Base-by-base conservation (phyloP, 2,797 vertebrate genomes). In the Microctenopoma stevenorrisi region DNA sequence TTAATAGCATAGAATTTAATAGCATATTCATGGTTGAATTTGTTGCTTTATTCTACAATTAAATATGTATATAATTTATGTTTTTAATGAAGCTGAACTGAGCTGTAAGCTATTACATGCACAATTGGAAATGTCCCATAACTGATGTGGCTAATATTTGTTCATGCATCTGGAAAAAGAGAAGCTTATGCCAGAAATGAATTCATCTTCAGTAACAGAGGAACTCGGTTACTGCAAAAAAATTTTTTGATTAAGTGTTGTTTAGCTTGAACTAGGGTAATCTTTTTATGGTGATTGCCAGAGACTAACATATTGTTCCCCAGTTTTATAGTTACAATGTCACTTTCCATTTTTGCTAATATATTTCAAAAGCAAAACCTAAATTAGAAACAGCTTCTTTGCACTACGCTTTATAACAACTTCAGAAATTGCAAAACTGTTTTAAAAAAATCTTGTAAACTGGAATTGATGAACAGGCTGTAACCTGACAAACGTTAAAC, bases 401-500 rank as follows among this genome's bases (percentile, higher is more conserved):
- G 49, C 44, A 22, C 30, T 28, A 3, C 37, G 42, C 28, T 22
- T 18, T 53, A 15, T 64, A 60, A 16, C 7, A 60, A n/a, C 7
- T 38, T 38, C 13, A 51, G 33, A 61, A 54, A 66, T 58, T n/a
- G 9, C 28, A 35, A 30, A 51, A 64, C 26, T 30, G 11, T 26
- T 0, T 35, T 8, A 1, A 56, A 53, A 25, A 66, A 59, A 68
- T 68, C 38, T 64, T 58, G 25, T 73, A 63, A 63, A 58, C 42
- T 40, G 28, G 18, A 50, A 58, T 74, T 28, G 52, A 79, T 69
- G 61, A 78, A 66, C 68, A 61, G 47, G 51, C 69, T 70, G 57
- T 61, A 56, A 79, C 57, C 63, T 83, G 76, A 72, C 58, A 53
- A 81, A 75, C 62, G 66, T 78, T 85, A 75, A 86, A 88, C 73